phyloP scores from a whole-genome alignment of 2,797 vertebrate species.

The Crenichthys baileyi region DNA sequence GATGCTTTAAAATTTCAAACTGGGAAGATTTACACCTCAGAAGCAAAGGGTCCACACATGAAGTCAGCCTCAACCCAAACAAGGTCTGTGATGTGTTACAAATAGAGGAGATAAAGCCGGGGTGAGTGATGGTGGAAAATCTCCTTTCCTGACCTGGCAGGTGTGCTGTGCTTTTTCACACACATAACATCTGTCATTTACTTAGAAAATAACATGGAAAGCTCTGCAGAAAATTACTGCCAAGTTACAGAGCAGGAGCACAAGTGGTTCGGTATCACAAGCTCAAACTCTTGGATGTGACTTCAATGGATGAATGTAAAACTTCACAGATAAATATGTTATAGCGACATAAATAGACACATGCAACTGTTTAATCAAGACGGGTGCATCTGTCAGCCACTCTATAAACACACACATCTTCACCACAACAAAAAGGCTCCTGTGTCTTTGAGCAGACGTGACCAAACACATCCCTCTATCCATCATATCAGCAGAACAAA shows the following conservation, averaged over 20 bases:
- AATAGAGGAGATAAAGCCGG: slow-evolving; percentile 54
- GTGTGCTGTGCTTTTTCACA: slow-evolving; percentile 33
- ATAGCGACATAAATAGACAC: slow-evolving; percentile 15
- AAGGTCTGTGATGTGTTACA: slow-evolving; percentile 52
- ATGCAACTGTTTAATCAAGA: slow-evolving; percentile 52
- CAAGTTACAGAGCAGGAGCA: slow-evolving; percentile 8
- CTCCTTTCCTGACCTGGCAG: slow-evolving; percentile 56
- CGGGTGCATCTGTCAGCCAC: slow-evolving; percentile 56
- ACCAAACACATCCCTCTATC: slow-evolving; percentile 59
- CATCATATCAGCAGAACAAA: slow-evolving; percentile 54
- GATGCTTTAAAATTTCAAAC: neutral
- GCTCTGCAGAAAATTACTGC: slow-evolving; percentile 39
- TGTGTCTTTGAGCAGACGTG: slow-evolving; percentile 41
- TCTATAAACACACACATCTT: slow-evolving; percentile 40
- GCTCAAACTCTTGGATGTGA: slow-evolving; percentile 16
- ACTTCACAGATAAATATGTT: slow-evolving; percentile 10
- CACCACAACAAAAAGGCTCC: slow-evolving; percentile 37
- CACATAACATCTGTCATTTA: slow-evolving; percentile 55
- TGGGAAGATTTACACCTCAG: slow-evolving; percentile 4
- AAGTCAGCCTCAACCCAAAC: slow-evolving; percentile 58
- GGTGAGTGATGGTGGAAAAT: slow-evolving; percentile 57
- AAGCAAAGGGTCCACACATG: slow-evolving; percentile 38
- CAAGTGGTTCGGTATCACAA: slow-evolving; percentile 14
- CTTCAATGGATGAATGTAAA: neutral
- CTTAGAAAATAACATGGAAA: slow-evolving; percentile 27